Conservation (phyloP, 2,113 vertebrate species). For the Ia io region DNA sequence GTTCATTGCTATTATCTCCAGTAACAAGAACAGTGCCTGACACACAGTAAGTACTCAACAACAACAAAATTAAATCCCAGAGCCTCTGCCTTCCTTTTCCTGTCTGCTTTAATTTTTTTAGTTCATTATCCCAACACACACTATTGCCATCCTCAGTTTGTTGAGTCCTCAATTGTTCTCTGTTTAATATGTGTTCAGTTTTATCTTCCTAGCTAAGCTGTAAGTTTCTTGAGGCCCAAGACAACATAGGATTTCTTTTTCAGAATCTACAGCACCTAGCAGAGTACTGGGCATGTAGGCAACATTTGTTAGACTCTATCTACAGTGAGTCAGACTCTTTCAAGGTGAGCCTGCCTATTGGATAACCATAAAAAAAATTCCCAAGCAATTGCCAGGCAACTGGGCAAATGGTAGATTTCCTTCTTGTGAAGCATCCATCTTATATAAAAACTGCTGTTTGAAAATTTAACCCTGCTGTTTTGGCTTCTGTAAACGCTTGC, state of each 20-base stretch:
- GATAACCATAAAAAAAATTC: neutral
- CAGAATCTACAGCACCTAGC: neutral
- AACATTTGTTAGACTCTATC: neutral
- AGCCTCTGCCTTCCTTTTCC: neutral
- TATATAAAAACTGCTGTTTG: no score
- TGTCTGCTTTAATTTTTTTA: neutral
- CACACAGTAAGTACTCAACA: neutral
- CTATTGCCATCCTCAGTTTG: neutral
- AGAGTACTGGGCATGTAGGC: neutral
- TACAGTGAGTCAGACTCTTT: neutral
- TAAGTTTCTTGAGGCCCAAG: slow-evolving; percentile 5
- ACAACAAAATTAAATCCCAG: neutral
- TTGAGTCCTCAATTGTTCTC: neutral
- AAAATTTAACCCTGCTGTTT: no score
- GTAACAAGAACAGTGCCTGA: neutral
- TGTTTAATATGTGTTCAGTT: neutral
- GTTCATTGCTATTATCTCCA: neutral
- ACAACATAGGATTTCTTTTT: neutral
- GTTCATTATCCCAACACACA: neutral
- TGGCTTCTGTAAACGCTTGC: no score
- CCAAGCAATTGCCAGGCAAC: neutral
- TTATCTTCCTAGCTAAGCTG: neutral
- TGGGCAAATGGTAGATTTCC: neutral
- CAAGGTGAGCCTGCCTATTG: neutral
- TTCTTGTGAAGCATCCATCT: neutral